Evolutionary conservation across 2,113 vertebrate species (phyloP), one percentile per base, ranked within the genome.

Genomic region (Dipodomys spectabilis): DNA sequence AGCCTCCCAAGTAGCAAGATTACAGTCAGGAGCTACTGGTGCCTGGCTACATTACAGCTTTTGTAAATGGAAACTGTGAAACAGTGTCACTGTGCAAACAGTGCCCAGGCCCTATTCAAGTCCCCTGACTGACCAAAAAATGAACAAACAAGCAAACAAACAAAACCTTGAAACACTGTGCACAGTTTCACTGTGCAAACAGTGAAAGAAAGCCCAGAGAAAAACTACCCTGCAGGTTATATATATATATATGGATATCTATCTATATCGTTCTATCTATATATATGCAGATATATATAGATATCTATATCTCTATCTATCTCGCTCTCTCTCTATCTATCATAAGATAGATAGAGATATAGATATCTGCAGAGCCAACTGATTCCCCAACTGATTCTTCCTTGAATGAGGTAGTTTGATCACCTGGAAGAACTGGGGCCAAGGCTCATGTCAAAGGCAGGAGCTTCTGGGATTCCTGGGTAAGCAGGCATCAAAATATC

Each of bases 201-300:
- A 60, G 71, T 18, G 49, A n/a, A 68, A 53, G 44, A 75, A 68
- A 72, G 12, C 9, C 39, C n/a, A 22, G 71, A 74, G 67, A 57
- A 32, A 57, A 23, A 30, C 1, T 25, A 49, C 7, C 27, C 5
- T 3, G 0, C 2, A 57, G 8, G 7, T 28, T 28, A 49, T 49
- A 49, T 8, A 12, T 13, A 39, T 39, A 39, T 39, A 39, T 39
- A 39, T 4, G 35, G 4, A 39, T 39, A 39, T 39, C 35, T 39
- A 39, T 39, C 35, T 39, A 39, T 39, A 39, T 39, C 35, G 3
- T 4, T 39, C 35, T 39, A 39, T 39, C 35, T 39, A 3, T 39
- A 39, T 39, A 39, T 39, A 35, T 44, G 39, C 23, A 77, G n/a
- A 44, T 49, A 12, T 13, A 39, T 39, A 39, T 39, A 39, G 39